Evolutionary conservation across 2,888 invertebrate genomes (phyloP), one percentile per base, ranked within the genome.

Genomic region (Drosophila anomalata): DNA sequence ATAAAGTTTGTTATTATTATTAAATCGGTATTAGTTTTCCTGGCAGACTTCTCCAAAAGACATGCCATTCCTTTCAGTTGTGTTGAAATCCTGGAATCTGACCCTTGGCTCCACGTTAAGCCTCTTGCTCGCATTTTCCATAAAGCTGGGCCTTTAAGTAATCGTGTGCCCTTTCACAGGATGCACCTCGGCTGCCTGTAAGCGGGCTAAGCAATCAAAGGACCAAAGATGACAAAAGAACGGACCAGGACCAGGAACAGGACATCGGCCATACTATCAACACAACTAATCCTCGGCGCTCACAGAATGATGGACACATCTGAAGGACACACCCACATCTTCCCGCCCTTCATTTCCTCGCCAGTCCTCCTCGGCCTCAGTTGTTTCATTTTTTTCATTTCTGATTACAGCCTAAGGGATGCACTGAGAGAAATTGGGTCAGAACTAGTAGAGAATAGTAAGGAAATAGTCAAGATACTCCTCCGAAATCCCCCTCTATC

Each of bases 221-320:
- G 46, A 62, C 62, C 51, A 31, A 52, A 42, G 46, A 52, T 22
- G 51, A 14, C 61, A 42, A 60, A 62, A 33, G 59, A 62, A 59
- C 41, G 33, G 61, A 48, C 59, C 41, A 17, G 48, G 22, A 31
- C 20, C 60, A 20, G 48, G 42, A 42, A 60, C 20, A 9, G 56
- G 42, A 39, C 61, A 61, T 47, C 62, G 61, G 48, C 63, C 47
- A 20, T 50, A 67, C 67, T 46, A 57, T 67, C 67, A 78, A 70
- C 85, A 77, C 61, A 78, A 78, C 79, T 85, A 82, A 82, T 82
- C 75, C 72, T 68, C 56, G 67, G 71, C 69, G 71, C 73, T 84
- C 75, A 61, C 76, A 51, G 67, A 78, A 76, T 70, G 81, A 78
- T 84, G 73, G 75, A 82, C 85, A 79, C 67, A 66, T 65, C 63